Evolutionary conservation across 1,140 invertebrate genomes (phyloP).

Genomic region (Drosophila lowei): DNA sequence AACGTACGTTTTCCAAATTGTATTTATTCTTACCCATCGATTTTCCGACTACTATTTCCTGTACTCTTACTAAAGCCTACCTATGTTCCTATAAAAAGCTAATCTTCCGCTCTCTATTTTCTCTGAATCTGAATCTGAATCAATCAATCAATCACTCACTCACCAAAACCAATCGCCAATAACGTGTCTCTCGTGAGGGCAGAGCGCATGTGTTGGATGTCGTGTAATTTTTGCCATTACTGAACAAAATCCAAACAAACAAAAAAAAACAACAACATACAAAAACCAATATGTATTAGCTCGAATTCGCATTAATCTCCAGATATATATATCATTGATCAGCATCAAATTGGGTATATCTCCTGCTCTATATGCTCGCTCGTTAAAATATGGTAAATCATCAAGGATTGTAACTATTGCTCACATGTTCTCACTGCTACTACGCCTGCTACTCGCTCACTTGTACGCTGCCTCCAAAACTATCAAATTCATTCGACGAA

Average conservation of each 20-base stretch:
- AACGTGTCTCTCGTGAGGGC: constrained; percentile 82
- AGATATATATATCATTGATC: constrained; percentile 42
- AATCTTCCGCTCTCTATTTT: constrained; percentile 42
- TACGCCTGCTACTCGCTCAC: constrained; percentile 45
- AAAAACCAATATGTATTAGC: constrained; percentile 50
- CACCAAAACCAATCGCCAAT: constrained; percentile 66
- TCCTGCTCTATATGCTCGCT: constrained; percentile 51
- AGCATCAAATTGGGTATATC: constrained; percentile 54
- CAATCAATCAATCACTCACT: constrained; percentile 54
- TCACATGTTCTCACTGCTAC: constrained; percentile 64
- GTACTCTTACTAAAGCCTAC: constrained; percentile 38
- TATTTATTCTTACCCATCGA: constrained; percentile 49
- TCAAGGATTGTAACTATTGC: constrained; percentile 76
- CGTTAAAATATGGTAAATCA: constrained; percentile 57
- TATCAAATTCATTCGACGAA: constrained; percentile 55
- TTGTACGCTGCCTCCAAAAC: constrained; percentile 35
- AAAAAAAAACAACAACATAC: constrained; percentile 46
- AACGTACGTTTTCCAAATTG: constrained; percentile 71
- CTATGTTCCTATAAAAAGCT: constrained; percentile 26
- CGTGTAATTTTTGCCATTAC: constrained; percentile 79
- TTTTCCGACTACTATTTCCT: constrained; percentile 36
- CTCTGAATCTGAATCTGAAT: constrained; percentile 43
- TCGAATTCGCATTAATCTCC: constrained; percentile 48
- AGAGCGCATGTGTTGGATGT: constrained; percentile 84
- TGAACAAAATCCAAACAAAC: constrained; percentile 42